Percentiles rank a stretch among this genome's conserved stretches.
Conservation (phyloP, 2,888 invertebrate species). For the Dendrolimus houi region DNA sequence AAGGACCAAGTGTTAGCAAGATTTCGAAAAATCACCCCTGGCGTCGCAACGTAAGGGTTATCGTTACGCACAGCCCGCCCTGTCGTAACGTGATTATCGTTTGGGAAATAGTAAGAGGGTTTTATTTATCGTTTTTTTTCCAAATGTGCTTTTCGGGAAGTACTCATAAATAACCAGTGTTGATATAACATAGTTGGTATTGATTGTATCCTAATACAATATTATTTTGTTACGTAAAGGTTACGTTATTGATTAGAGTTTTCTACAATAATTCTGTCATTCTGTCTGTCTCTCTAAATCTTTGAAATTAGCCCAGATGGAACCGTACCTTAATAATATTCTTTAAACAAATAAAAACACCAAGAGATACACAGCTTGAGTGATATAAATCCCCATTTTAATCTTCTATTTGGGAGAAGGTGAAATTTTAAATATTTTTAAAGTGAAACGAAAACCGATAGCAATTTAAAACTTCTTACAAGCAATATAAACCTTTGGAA, state of each 20-base stretch:
- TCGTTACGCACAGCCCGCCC: conserved; percentile 15
- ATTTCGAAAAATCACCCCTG: conserved; percentile 32
- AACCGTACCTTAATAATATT: no score
- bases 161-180: not conserved
- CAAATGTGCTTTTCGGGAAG: not conserved
- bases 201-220: no score
- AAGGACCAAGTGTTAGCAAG: conserved; percentile 29
- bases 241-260: no score
- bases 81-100: conserved; percentile 16
- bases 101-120: conserved; percentile 1
- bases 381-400: no score
- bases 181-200: no score
- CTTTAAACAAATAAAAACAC: no score
- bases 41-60: conserved; percentile 23
- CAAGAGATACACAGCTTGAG: no score
- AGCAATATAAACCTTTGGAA: not conserved
- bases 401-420: not conserved
- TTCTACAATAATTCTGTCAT: no score
- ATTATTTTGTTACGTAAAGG: no score
- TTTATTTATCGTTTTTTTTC: not conserved
- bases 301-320: no score
- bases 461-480: not conserved
- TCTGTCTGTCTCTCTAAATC: no score
- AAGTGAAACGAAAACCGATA: not conserved
- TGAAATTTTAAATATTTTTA: not conserved